Percentiles rank a stretch among this genome's conserved stretches.
phyloP scores from a whole-genome alignment of 2,113 vertebrate genomes.

The Strigops habroptila region DNA sequence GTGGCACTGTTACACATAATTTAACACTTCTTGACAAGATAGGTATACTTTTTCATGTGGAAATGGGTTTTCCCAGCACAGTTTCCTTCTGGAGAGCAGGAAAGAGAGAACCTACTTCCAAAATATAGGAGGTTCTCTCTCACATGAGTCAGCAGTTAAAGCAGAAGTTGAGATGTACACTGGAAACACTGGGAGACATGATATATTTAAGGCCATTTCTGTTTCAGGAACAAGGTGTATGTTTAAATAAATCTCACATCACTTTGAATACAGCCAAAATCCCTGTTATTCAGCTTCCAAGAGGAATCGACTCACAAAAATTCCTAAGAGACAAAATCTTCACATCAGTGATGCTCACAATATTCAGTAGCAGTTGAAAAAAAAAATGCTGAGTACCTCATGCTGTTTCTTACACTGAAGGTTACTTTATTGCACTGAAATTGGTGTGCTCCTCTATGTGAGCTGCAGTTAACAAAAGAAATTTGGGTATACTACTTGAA shows the following conservation, averaged over 20 bases:
- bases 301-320: neutral
- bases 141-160: neutral
- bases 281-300: neutral
- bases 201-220: neutral
- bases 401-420: neutral
- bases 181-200: neutral
- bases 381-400: neutral
- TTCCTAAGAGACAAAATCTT: neutral
- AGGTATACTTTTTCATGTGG: neutral
- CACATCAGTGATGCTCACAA: neutral
- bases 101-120: neutral
- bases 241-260: neutral
- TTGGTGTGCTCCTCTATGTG: neutral
- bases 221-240: neutral
- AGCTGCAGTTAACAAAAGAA: neutral
- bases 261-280: neutral
- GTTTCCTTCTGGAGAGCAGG: neutral
- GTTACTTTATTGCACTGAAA: neutral
- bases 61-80: neutral
- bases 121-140: neutral
- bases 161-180: neutral
- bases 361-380: neutral
- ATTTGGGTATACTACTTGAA: neutral
- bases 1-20: constrained; percentile 46
- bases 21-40: neutral